These are phyloP conservation scores for Chanos chanos DNA, from an alignment of 2,797 vertebrate genomes.

Conservation along the genomic window DNA sequence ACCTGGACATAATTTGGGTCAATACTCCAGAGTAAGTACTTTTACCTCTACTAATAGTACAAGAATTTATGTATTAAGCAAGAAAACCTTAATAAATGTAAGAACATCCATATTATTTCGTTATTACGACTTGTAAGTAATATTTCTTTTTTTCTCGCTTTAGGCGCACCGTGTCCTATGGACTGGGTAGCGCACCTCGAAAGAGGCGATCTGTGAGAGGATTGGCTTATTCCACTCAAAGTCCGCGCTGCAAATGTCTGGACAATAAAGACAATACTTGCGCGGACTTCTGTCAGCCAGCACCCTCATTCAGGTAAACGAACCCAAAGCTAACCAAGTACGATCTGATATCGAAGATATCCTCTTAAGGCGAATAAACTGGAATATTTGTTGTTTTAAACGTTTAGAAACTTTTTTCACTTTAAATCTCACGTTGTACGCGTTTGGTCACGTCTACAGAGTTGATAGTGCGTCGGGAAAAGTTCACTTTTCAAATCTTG, in stretches of 20 bases:
- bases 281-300: slow-evolving; percentile 75
- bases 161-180: slow-evolving; percentile 92
- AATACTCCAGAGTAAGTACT: slow-evolving; percentile 92
- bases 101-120: no score
- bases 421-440: no score
- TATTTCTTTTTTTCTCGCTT: slow-evolving; percentile 15
- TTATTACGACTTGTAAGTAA: no score
- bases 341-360: no score
- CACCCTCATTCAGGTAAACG: slow-evolving; percentile 48
- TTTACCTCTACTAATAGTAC: not conserved
- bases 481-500: not conserved
- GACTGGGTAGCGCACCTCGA: slow-evolving; percentile 83
- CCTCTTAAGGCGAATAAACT: no score
- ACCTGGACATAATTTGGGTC: slow-evolving; percentile 98
- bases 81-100: no score
- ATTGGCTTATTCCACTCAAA: slow-evolving; percentile 27
- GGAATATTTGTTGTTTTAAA: no score
- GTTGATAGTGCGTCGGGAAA: no score
- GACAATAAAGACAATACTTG: slow-evolving; percentile 78
- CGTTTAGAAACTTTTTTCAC: slow-evolving; percentile 17
- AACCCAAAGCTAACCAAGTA: not conserved
- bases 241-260: slow-evolving; percentile 79
- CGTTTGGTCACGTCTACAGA: not conserved
- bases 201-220: slow-evolving; percentile 75
- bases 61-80: no score